Percentiles rank a stretch among this genome's conserved stretches.
These are phyloP conservation scores for Amphilophus citrinellus DNA, from an alignment of 2,113 vertebrate genomes.

Conservation along the genomic window DNA sequence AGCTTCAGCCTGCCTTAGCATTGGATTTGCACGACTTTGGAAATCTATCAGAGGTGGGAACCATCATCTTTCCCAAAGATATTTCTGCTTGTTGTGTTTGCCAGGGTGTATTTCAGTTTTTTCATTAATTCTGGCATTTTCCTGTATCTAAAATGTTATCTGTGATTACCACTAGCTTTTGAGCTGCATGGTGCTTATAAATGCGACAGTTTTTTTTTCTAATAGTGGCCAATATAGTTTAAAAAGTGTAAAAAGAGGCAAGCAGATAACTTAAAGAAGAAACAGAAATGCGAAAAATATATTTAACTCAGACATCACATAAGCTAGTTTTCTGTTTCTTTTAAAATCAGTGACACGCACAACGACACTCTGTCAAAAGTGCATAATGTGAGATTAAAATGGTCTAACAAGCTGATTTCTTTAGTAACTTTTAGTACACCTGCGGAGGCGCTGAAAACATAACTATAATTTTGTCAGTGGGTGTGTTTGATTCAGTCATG, in stretches of 20 bases:
- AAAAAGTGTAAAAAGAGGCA: neutral
- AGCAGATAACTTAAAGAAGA: neutral
- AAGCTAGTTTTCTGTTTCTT: neutral
- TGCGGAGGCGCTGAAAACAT: neutral
- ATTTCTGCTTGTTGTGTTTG: neutral
- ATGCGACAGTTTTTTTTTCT: neutral
- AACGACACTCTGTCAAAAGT: neutral
- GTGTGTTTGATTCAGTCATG: constrained; percentile 20
- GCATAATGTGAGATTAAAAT: constrained; percentile 4
- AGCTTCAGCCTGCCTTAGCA: neutral
- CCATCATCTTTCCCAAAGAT: neutral
- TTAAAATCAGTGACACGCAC: neutral
- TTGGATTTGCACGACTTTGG: neutral
- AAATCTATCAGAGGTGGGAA: neutral
- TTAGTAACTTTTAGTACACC: neutral
- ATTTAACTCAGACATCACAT: neutral
- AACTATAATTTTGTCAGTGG: neutral
- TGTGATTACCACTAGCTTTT: neutral
- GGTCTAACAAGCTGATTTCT: neutral
- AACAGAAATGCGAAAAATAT: neutral
- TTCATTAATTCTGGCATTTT: neutral
- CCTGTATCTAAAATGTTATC: neutral
- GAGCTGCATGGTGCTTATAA: neutral
- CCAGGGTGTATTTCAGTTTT: neutral
- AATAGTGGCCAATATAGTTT: too few relatives aligned